Evolutionary conservation across 1,140 invertebrate species (phyloP).

Genomic region (Spodoptera frugiperda): DNA sequence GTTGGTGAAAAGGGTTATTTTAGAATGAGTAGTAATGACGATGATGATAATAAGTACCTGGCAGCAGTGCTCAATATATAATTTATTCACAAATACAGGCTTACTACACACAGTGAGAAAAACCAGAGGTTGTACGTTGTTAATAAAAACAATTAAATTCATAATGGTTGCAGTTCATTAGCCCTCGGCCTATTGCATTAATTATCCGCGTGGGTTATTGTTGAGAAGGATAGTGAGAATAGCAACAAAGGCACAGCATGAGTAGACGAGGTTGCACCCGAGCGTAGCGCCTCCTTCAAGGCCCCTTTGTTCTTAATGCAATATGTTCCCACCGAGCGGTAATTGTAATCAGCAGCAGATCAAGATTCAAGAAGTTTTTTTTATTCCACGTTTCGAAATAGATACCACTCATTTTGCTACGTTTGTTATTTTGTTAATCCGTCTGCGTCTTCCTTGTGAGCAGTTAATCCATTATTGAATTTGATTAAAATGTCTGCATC

Average conservation of each 20-base stretch:
- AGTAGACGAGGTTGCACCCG: constrained; percentile 57
- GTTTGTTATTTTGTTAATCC: constrained; percentile 16
- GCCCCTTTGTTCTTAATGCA: constrained; percentile 77
- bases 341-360: constrained; percentile 77
- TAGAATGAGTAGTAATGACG: too few species aligned
- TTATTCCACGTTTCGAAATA: constrained; percentile 76
- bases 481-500: constrained; percentile 3
- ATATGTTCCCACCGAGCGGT: constrained; percentile 79
- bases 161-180: constrained; percentile 42
- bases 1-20: too few species aligned
- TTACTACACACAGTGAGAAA: constrained; percentile 8
- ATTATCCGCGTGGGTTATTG: constrained; percentile 47
- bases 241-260: constrained; percentile 50
- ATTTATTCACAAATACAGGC: not conserved
- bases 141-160: constrained; percentile 39
- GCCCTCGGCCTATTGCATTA: constrained; percentile 41
- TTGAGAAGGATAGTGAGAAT: constrained; percentile 45
- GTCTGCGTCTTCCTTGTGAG: not conserved
- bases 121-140: not conserved
- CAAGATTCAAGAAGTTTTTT: constrained; percentile 75
- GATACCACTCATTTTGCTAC: constrained; percentile 59
- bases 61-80: not conserved
- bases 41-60: too few species aligned
- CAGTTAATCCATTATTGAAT: not conserved
- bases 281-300: constrained; percentile 67